Evolutionary conservation across 2,113 vertebrate species (phyloP), one percentile per base, ranked within the genome.

Genomic region (Castor canadensis): DNA sequence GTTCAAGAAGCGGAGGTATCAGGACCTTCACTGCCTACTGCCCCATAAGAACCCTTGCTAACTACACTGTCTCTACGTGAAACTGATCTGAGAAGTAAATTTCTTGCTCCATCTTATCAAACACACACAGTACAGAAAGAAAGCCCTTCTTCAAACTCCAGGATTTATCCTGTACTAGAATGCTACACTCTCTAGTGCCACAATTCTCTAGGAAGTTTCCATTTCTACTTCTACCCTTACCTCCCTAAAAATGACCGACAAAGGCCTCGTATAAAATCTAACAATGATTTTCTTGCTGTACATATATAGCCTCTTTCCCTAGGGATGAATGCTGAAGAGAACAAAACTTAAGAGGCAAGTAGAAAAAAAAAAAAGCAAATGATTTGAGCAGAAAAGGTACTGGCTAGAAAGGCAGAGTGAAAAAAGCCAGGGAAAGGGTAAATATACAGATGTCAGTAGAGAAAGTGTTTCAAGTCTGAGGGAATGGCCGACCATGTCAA

Each of bases 191-290:
- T 45, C 38, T 30, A 58, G 75, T 76, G 47, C 43, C 38, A 95
- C 16, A 81, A 47, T 69, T 72, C 77, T 87, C 71, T 76, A 64
- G 26, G 66, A 38, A 62, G 38, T 84, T 87, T 89, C 67, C 79
- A 95, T 58, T 81, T 94, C 54, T 91, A 12, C 54, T 88, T 35
- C 72, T 77, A 54, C 43, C n/a, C 47, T 92, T 67, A 80, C 75
- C n/a, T 91, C 12, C 79, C 76, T 89, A 67, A 40, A 91, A 89
- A 79, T 32, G 73, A 60, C n/a, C 12, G 40, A 17, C 38, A 94
- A 92, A 89, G 67, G 94, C 28, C 17, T n/a, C 8, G 9, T 13
- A 19, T 84, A 91, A 93, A 96, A 93, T 43, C 72, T 22, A 89
- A n/a, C 5, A 49, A 60, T 35, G 16, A 75, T 56, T 62, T 93